These are phyloP conservation scores for Desmophyllum pertusum DNA, from an alignment of 92 coral and sea anemone genomes.

Conservation along the genomic window DNA sequence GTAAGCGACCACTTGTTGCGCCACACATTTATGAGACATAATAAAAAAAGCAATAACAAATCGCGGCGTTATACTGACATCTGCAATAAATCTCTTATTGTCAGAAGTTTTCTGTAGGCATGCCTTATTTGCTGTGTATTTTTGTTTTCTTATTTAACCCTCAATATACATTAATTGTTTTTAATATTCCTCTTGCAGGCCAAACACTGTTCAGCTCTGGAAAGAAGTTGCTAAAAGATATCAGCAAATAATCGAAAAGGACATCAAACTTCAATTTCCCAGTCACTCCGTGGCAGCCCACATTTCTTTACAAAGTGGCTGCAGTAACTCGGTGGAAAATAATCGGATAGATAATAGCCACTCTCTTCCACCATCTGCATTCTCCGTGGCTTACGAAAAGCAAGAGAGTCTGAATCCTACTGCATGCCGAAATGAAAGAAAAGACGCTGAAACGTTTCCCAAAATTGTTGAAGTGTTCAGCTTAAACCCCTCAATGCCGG, in stretches of 20 bases:
- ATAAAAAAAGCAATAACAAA: too few relatives aligned
- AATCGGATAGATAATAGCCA: background rate
- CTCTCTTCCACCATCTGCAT: background rate
- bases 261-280: background rate
- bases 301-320: background rate
- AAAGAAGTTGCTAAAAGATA: slow-evolving; percentile 18
- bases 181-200: background rate
- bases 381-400: background rate
- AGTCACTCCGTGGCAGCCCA: background rate
- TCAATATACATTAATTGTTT: too few relatives aligned
- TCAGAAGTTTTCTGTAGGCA: too few relatives aligned
- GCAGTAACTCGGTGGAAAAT: background rate
- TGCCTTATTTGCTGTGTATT: background rate
- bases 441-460: background rate
- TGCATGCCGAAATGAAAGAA: background rate
- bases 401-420: background rate
- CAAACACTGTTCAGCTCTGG: slow-evolving; percentile 3
- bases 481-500: slow-evolving; percentile 20
- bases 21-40: too few relatives aligned
- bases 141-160: background rate
- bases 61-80: too few relatives aligned
- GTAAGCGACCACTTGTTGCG: too few relatives aligned
- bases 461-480: slow-evolving; percentile 19
- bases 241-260: slow-evolving; percentile 25
- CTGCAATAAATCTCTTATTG: too few relatives aligned